Evolutionary conservation across 2,797 vertebrate genomes (phyloP).

Genomic region (Alca torda): DNA sequence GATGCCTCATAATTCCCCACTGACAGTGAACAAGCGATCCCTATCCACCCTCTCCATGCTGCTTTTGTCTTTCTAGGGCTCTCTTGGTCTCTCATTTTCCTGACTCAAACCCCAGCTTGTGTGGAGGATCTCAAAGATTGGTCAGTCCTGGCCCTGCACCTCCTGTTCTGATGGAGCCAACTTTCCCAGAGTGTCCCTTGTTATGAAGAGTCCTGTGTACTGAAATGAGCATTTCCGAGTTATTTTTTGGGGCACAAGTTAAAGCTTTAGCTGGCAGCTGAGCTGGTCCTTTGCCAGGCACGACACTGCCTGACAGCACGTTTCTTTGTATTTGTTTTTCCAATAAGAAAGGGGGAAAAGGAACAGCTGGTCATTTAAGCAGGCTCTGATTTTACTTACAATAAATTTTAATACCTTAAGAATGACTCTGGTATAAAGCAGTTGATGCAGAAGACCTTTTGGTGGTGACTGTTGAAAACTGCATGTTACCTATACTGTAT

Average conservation of each 20-base stretch:
- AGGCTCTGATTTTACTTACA: background rate
- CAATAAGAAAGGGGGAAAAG: background rate
- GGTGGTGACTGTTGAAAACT: background rate
- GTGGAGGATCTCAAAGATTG: background rate
- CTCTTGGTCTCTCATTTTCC: background rate
- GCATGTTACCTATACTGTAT: background rate
- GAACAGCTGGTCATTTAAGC: background rate
- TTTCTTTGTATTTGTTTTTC: background rate
- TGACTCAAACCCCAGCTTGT: background rate
- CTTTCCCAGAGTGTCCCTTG: background rate
- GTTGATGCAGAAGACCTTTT: background rate
- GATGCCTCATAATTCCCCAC: background rate
- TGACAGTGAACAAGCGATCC: background rate
- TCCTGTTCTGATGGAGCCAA: background rate
- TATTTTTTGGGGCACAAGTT: background rate
- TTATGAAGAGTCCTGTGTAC: background rate
- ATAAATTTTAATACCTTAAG: background rate
- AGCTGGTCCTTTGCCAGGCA: background rate
- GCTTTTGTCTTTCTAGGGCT: background rate
- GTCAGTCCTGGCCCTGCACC: background rate
- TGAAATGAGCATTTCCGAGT: background rate
- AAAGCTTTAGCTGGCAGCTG: background rate
- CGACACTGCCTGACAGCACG: fast-evolving
- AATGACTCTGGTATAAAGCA: background rate
- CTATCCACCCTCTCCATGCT: fast-evolving